A percentile compares a stretch with the other conserved stretches of the same genome.
phyloP scores from a whole-genome alignment of 2,797 vertebrate genomes.

The Fistularia tabacaria region DNA sequence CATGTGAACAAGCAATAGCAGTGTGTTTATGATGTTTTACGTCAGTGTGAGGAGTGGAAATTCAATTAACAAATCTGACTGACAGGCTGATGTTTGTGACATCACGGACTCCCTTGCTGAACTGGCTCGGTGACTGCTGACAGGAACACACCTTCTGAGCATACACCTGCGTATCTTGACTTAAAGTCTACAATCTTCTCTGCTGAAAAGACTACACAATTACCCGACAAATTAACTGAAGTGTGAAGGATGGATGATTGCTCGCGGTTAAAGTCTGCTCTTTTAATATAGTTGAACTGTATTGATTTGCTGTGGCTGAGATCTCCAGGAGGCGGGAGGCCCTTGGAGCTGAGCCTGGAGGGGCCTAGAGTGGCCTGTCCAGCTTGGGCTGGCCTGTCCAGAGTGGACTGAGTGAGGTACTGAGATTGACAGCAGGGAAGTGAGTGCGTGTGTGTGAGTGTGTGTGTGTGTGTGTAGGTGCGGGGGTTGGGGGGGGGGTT shows the following conservation, averaged over 20 bases:
- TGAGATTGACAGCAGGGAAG: slow-evolving; percentile 66
- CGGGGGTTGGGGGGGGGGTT: slow-evolving; percentile 67
- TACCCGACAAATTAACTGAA: slow-evolving; percentile 16
- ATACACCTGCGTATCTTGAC: slow-evolving; percentile 22
- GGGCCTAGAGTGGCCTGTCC: slow-evolving; percentile 40
- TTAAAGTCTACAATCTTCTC: slow-evolving; percentile 46
- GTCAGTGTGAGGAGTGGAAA: slow-evolving; percentile 66
- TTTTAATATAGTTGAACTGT: slow-evolving; percentile 25
- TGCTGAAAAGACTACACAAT: slow-evolving; percentile 28
- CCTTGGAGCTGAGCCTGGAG: slow-evolving; percentile 38
- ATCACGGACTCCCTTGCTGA: slow-evolving; percentile 47
- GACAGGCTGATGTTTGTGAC: slow-evolving; percentile 56
- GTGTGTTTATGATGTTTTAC: slow-evolving; percentile 27
- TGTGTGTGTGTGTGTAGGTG: slow-evolving; percentile 45
- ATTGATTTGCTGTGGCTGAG: slow-evolving; percentile 54
- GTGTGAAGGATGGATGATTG: slow-evolving; percentile 20
- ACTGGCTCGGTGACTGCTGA: slow-evolving; percentile 61
- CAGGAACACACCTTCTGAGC: slow-evolving; percentile 51
- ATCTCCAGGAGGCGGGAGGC: slow-evolving; percentile 31
- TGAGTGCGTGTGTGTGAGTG: slow-evolving; percentile 35
- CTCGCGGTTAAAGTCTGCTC: slow-evolving; percentile 17
- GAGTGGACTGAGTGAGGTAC: slow-evolving; percentile 43
- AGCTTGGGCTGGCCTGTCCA: slow-evolving; percentile 46
- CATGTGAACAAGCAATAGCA: slow-evolving; percentile 1
- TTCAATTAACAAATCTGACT: slow-evolving; percentile 50